Evolutionary conservation across 2,888 invertebrate genomes (phyloP), one percentile per base, ranked within the genome.

Genomic region (Neria commutata): DNA sequence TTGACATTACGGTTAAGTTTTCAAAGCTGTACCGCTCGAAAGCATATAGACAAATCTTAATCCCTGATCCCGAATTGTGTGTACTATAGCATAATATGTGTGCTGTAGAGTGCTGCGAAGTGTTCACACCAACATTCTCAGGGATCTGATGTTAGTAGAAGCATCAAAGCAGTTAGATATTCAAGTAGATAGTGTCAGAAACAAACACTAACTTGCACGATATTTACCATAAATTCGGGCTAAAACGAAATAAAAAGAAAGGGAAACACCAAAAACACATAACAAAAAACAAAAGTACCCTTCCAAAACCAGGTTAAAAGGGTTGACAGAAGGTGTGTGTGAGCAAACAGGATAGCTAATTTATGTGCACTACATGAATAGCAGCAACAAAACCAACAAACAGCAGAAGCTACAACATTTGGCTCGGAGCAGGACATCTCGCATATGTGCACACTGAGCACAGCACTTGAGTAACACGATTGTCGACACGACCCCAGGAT

Each of bases 181-280:
- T 61, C 66, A 55, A 56, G 49, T 17, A 50, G 69, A 72, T 66
- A 66, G 70, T 67, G 68, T 70, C 73, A 67, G 58, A 25, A 49
- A n/a, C 54, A 58, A 65, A 49, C 50, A 64, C 60, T 45, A 21
- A 33, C 24, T 52, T 47, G 58, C 56, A 45, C 52, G 46, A 67
- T 66, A 70, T 66, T 67, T 62, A 62, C 64, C 70, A 72, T 73
- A 73, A 71, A 74, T 74, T 68, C 58, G 33, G 45, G 49, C 54
- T 40, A 49, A 49, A 54, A 53, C 26, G 29, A 11, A 25, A 47
- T 8, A 47, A 19, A 57, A 54, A 57, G n/a, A 23, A 47, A 46
- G 11, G 16, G 19, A 24, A 29, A 17, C 17, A 25, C 6, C 37
- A 37, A n/a, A 37, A 37, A 14, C 8, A n/a, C 6, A 37, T 14